Evolutionary conservation across 64 coral and sea anemone species (phyloP).

Genomic region (Actinia equina): DNA sequence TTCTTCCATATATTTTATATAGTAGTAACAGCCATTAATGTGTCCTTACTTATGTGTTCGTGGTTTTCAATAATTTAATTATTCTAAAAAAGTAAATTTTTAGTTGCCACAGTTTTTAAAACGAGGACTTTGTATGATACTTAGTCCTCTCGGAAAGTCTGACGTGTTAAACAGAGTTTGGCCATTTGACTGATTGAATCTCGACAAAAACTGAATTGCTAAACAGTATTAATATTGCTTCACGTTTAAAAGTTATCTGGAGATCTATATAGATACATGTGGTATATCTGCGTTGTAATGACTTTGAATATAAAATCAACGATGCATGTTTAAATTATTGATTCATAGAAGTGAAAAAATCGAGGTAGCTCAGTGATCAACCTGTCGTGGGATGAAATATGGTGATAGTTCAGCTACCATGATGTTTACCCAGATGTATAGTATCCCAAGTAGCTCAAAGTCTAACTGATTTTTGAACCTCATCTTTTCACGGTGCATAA

Average conservation of each 20-base stretch:
- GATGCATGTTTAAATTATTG: constrained; percentile 7
- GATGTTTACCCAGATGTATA: constrained; percentile 1
- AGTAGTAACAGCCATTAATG: neutral
- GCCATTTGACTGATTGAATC: constrained; percentile 10
- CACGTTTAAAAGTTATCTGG: neutral
- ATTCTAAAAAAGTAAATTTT: neutral
- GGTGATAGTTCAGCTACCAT: constrained; percentile 4
- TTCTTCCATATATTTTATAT: neutral
- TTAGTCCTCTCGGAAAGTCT: neutral
- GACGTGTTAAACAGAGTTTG: constrained; percentile 20
- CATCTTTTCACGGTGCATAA: too few species aligned
- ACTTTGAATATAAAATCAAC: neutral
- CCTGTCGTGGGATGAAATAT: neutral
- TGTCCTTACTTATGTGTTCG: neutral
- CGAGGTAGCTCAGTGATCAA: neutral
- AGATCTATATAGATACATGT: neutral
- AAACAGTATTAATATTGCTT: neutral
- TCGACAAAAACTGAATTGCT: constrained; percentile 3
- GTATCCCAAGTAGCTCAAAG: neutral
- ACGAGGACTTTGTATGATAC: neutral
- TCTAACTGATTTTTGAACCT: neutral
- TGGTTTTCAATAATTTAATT: neutral
- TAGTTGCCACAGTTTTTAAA: neutral
- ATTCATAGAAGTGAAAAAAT: neutral
- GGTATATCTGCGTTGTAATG: neutral